phyloP scores from a whole-genome alignment of 2,888 invertebrate species.

The Leptinotarsa juncta region DNA sequence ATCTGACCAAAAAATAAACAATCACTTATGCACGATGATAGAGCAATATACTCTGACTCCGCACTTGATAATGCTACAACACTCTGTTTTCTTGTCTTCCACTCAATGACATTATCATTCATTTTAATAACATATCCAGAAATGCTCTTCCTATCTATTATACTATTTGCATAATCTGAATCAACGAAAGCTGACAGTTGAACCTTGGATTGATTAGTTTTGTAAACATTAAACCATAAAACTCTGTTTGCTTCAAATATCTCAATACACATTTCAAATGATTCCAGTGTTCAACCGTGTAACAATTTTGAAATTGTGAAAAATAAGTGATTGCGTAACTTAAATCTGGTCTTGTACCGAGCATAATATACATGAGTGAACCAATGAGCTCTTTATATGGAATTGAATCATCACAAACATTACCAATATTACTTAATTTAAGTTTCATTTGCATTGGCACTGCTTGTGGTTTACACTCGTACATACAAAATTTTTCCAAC shows the following conservation, averaged over 20 bases:
- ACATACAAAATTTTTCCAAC: slow-evolving; percentile 41
- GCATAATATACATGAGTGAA: slow-evolving; percentile 46
- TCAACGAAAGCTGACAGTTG: slow-evolving; percentile 39
- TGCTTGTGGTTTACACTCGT: slow-evolving; percentile 25
- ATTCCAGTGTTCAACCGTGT: slow-evolving; percentile 34
- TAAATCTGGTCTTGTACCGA: slow-evolving; percentile 45
- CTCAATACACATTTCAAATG: slow-evolving; percentile 37
- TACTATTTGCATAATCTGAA: slow-evolving; percentile 28
- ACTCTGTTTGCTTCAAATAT: slow-evolving; percentile 41
- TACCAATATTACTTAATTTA: slow-evolving; percentile 20
- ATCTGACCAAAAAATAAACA: slow-evolving; percentile 31
- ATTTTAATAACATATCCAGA: slow-evolving; percentile 42
- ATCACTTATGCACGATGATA: slow-evolving; percentile 28
- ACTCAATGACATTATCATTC: slow-evolving; percentile 39
- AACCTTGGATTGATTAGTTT: slow-evolving; percentile 31
- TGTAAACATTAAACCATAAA: slow-evolving; percentile 37
- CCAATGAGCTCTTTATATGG: slow-evolving; percentile 41
- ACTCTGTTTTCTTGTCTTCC: slow-evolving; percentile 45
- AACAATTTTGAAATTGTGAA: slow-evolving; percentile 42
- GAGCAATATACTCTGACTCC: slow-evolving; percentile 32
- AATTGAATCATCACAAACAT: slow-evolving; percentile 18
- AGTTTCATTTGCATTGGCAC: slow-evolving; percentile 34
- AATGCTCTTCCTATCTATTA: slow-evolving; percentile 44
- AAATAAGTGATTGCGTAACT: slow-evolving; percentile 44
- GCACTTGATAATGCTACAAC: slow-evolving; percentile 24